phyloP scores from a whole-genome alignment of 2,113 vertebrate species.

The Zonotrichia leucophrys region DNA sequence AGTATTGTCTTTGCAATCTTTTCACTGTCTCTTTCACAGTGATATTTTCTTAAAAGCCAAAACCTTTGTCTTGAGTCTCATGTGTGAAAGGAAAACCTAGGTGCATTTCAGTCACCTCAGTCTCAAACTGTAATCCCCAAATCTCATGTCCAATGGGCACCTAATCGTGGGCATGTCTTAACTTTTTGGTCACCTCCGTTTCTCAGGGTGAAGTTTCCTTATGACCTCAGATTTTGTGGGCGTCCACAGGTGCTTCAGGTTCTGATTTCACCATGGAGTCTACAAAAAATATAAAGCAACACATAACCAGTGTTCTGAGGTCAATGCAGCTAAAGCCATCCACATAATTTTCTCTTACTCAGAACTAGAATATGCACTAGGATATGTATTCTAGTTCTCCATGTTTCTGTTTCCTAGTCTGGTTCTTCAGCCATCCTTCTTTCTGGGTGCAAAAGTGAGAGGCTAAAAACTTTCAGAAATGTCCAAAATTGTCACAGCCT shows the following conservation, averaged over 20 bases:
- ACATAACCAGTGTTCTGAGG: background rate
- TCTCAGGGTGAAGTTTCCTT: background rate
- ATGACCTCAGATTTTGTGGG: background rate
- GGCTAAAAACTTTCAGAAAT: background rate
- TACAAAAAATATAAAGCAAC: background rate
- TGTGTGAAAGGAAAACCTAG: background rate
- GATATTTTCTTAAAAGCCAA: background rate
- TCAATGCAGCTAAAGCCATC: background rate
- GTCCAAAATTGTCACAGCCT: background rate
- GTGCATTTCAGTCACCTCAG: background rate
- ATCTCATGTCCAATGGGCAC: background rate
- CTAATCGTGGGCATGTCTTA: background rate
- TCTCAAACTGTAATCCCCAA: background rate
- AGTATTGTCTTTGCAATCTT: background rate
- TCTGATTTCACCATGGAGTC: background rate
- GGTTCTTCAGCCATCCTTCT: fast-evolving
- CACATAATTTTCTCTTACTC: background rate
- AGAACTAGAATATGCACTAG: background rate
- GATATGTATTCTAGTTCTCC: background rate
- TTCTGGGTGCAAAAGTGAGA: background rate
- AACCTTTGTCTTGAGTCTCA: background rate
- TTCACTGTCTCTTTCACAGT: background rate
- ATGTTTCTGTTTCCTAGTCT: background rate
- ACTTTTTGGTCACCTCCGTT: background rate
- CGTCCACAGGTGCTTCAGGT: background rate